Evolutionary conservation across 2,113 vertebrate genomes (phyloP).

Genomic region (Ia io): DNA sequence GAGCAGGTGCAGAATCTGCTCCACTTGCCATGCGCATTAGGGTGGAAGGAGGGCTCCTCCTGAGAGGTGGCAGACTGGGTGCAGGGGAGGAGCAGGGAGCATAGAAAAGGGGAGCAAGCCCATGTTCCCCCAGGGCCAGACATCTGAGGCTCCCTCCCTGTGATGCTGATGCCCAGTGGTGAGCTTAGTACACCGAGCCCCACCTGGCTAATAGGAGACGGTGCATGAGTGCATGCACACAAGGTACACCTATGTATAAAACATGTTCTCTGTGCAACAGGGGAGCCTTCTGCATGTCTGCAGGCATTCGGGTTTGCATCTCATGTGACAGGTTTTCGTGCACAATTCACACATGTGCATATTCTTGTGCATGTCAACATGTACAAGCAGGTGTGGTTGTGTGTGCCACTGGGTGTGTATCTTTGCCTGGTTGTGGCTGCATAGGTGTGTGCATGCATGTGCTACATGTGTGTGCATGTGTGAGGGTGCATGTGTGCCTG

Average conservation of each 20-base stretch:
- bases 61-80: background rate
- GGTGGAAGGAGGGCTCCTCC: background rate
- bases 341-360: too few relatives aligned
- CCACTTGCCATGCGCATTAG: rapidly evolving
- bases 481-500: background rate
- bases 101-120: background rate
- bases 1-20: background rate
- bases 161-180: rapidly evolving
- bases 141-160: background rate
- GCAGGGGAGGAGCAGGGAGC: background rate
- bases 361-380: background rate
- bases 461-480: background rate
- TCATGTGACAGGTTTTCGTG: background rate
- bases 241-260: rapidly evolving
- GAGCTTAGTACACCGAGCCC: background rate
- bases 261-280: rapidly evolving
- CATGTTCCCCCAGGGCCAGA: background rate
- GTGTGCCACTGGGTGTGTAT: background rate
- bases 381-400: background rate
- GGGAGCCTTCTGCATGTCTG: background rate
- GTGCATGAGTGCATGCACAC: rapidly evolving
- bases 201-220: background rate
- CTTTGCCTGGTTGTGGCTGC: background rate
- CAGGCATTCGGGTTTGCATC: background rate
- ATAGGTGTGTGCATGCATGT: background rate